These are phyloP conservation scores for Urocitellus parryii DNA, from an alignment of 2,113 vertebrate genomes.

Conservation along the genomic window DNA sequence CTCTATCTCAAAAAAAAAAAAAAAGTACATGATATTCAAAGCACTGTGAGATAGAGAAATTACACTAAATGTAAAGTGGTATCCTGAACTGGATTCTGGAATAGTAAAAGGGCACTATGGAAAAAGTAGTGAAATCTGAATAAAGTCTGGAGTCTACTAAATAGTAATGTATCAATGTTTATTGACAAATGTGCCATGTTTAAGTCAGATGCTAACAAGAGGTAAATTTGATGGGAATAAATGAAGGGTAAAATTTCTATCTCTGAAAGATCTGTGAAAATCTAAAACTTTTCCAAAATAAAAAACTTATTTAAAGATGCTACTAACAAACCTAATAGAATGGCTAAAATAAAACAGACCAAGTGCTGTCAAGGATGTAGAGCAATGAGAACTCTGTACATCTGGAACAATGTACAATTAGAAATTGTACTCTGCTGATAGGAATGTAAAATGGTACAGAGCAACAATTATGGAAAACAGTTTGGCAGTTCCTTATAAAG, in stretches of 20 bases:
- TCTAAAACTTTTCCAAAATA: conserved; percentile 18
- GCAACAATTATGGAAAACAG: not conserved
- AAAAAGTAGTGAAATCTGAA: conserved; percentile 11
- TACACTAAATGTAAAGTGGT: not conserved
- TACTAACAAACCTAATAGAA: not conserved
- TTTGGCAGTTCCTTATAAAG: no score
- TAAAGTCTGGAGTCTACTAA: not conserved
- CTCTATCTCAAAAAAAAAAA: not conserved
- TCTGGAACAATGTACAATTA: not conserved
- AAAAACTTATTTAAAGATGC: conserved; percentile 9
- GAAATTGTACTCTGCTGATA: not conserved
- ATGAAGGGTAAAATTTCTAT: not conserved
- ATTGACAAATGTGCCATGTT: not conserved
- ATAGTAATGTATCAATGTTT: not conserved
- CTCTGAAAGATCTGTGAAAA: not conserved
- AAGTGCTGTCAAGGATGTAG: not conserved
- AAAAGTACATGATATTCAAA: not conserved
- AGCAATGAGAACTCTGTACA: not conserved
- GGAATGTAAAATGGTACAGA: not conserved
- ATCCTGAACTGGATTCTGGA: not conserved
- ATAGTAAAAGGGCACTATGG: not conserved
- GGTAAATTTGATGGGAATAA: not conserved
- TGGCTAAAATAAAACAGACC: conserved; percentile 49
- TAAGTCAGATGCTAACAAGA: not conserved
- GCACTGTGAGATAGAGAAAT: not conserved